Evolutionary conservation across 2,888 invertebrate genomes (phyloP).

Genomic region (Hedychridium roseum): DNA sequence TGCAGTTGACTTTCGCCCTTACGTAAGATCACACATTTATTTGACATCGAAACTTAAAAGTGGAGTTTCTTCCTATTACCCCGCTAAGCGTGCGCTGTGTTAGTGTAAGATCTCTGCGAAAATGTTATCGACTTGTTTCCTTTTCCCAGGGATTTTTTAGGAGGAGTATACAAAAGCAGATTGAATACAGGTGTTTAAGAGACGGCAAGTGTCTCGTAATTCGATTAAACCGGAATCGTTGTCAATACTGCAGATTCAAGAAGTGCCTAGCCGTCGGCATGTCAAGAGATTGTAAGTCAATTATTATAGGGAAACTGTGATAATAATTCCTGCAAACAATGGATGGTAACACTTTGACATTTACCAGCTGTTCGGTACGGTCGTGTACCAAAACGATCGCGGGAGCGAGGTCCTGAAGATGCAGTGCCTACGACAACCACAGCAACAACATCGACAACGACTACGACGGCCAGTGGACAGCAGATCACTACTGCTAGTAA

Average conservation of each 20-base stretch:
- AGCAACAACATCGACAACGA: conserved; percentile 49
- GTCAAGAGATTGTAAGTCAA: conserved; percentile 96
- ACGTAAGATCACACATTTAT: too few species aligned
- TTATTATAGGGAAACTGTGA: background rate
- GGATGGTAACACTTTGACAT: background rate
- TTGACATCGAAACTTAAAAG: too few species aligned
- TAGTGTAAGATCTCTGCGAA: too few species aligned
- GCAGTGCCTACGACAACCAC: conserved; percentile 65
- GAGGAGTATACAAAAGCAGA: conserved; percentile 95
- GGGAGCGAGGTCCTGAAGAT: conserved; percentile 76
- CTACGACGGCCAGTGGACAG: conserved; percentile 43
- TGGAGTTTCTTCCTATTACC: too few species aligned
- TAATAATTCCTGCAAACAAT: background rate
- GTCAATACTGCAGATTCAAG: conserved; percentile 95
- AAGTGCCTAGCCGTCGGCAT: conserved; percentile 96
- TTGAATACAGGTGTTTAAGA: conserved; percentile 92
- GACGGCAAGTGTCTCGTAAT: conserved; percentile 95
- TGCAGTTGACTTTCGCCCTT: too few species aligned
- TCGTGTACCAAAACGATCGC: conserved; percentile 91
- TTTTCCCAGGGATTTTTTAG: conserved; percentile 87
- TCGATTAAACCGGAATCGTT: conserved; percentile 91
- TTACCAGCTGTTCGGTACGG: conserved; percentile 92
- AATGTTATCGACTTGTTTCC: background rate
- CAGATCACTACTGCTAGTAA: conserved; percentile 51
- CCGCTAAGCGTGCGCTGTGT: too few species aligned